Conservation (phyloP, 2,888 invertebrate species). For the Falcaria lacertinaria region DNA sequence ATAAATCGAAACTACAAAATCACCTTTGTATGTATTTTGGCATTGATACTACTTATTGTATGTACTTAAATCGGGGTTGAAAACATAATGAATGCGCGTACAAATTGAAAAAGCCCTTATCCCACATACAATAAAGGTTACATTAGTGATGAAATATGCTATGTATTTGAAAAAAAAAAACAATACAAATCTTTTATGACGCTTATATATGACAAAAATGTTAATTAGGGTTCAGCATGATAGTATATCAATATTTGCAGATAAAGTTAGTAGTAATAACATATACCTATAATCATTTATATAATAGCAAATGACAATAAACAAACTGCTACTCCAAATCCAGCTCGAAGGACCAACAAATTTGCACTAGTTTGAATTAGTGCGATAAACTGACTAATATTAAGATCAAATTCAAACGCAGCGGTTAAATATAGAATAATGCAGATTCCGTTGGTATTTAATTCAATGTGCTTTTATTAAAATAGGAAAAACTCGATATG, state of each 20-base stretch:
- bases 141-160: slow-evolving; percentile 14
- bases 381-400: no score
- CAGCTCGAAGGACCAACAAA: not conserved
- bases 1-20: no score
- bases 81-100: not conserved
- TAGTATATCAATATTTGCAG: not conserved
- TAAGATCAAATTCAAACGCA: no score
- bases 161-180: slow-evolving; percentile 12
- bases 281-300: no score
- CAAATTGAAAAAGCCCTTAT: slow-evolving; percentile 6
- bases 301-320: no score
- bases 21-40: not conserved
- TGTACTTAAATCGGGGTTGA: not conserved
- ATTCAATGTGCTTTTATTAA: no score
- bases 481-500: no score
- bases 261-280: not conserved
- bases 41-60: not conserved
- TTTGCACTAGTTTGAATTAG: not conserved
- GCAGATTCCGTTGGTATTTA: no score
- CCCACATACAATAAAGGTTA: slow-evolving; percentile 21
- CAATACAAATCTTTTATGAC: not conserved
- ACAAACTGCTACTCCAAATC: not conserved
- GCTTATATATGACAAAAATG: not conserved
- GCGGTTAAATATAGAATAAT: no score
- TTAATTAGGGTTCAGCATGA: not conserved